phyloP scores from a whole-genome alignment of 2,888 invertebrate species.

The Miltochrista miniata region DNA sequence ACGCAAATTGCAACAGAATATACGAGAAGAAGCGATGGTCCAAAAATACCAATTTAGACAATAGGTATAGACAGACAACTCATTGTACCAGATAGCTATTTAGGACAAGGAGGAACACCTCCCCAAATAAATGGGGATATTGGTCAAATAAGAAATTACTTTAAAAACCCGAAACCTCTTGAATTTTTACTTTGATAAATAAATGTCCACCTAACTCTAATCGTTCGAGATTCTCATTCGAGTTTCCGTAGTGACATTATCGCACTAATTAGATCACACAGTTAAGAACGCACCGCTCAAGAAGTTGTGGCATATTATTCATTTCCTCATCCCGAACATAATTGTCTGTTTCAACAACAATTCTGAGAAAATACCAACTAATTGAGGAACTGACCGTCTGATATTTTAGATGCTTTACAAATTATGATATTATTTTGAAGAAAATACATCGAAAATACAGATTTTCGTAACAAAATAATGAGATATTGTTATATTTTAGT shows the following conservation, averaged over 20 bases:
- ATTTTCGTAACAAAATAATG: background rate
- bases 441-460: background rate
- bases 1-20: no score
- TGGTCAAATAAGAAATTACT: no score
- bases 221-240: background rate
- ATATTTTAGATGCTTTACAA: background rate
- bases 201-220: background rate
- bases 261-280: conserved; percentile 52
- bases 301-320: conserved; percentile 38
- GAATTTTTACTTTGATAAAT: no score
- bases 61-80: background rate
- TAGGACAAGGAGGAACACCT: background rate
- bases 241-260: conserved; percentile 30
- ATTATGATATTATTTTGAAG: conserved; percentile 6
- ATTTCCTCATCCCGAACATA: conserved; percentile 46
- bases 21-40: no score
- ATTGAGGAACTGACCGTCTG: background rate
- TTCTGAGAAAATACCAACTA: conserved; percentile 10
- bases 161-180: background rate
- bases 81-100: background rate
- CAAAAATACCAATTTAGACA: background rate
- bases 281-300: conserved; percentile 33
- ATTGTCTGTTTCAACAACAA: conserved; percentile 29
- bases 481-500: background rate
- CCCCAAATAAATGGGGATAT: no score